Base-by-base conservation (phyloP, 1,140 invertebrate genomes). In the Yoshiicerus persimilis region DNA sequence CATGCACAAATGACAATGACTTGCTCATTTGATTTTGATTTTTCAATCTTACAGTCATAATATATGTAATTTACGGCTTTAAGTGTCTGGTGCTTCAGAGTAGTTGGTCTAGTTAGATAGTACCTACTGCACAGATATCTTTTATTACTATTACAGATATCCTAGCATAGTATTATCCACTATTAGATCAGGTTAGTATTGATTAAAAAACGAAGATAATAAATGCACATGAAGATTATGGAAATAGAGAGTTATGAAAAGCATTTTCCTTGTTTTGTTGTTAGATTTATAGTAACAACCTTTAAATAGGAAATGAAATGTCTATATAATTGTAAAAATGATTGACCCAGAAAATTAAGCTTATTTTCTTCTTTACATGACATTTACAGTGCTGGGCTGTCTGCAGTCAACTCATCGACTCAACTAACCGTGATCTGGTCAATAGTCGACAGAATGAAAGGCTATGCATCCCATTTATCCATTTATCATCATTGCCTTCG, bases 271-370 rank as follows among this genome's bases (percentile, higher is more conserved):
- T 41, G 39, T 8, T 41, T 41, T n/a, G 47, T 56, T 56, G 47
- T 5, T 56, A 56, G 47, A n/a, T n/a, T n/a, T 56, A n/a, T 56
- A 56, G 47, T 13, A 56, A 56, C 47, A 80, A 80, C 75, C 75
- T 80, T 80, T 80, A 80, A 80, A 80, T n/a, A 80, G 9, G 20
- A 23, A 36, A 70, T 13, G 66, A 70, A 56, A 56, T 56, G 47
- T n/a, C 0, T 56, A n/a, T 25, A 32, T 38, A 80, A 16, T 23
- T 36, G 32, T 36, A 80, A 80, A 80, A 77, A 77, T 77, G 70
- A 38, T 34, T 80, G 75, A 80, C 75, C 75, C 75, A 80, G 75
- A 80, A 80, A 80, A 80, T 38, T n/a, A 80, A 36, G 75, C 75
- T 80, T 80, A 25, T 70, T 70, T 70, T 70, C 23, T 30, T 70